Evolutionary conservation across 2,113 vertebrate species (phyloP).

Genomic region (Cephalopterus ornatus): DNA sequence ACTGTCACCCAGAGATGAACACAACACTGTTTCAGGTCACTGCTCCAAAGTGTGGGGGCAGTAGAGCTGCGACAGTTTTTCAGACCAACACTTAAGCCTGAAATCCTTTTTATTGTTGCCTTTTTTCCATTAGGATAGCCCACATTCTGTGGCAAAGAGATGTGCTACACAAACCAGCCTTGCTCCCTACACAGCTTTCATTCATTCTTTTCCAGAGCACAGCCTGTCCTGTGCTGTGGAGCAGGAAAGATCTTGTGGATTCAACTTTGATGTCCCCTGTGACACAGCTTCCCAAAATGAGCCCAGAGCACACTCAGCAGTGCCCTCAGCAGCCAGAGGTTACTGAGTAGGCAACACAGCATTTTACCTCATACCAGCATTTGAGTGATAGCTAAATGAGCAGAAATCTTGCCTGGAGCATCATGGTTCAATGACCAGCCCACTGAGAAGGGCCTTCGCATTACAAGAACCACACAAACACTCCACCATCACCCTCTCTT

Average conservation of each 20-base stretch:
- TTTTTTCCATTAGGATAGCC: not conserved
- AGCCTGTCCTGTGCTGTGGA: not conserved
- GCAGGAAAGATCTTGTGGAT: not conserved
- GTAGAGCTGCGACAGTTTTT: not conserved
- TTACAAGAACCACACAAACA: not conserved
- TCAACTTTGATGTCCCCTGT: not conserved
- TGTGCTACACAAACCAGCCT: not conserved
- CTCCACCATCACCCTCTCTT: not conserved
- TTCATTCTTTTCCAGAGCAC: not conserved
- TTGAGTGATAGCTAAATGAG: not conserved
- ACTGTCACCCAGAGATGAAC: not conserved
- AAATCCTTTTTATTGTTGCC: not conserved
- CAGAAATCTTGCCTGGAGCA: not conserved
- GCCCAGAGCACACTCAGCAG: not conserved
- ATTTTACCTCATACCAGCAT: not conserved
- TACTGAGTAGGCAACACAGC: not conserved
- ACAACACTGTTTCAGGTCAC: not conserved
- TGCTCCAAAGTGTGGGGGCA: not conserved
- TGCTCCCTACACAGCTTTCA: not conserved
- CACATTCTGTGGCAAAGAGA: not conserved
- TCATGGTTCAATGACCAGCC: not conserved
- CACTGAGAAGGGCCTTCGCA: not conserved
- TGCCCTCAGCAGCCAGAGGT: not conserved
- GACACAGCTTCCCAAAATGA: not conserved
- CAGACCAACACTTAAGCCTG: not conserved